A percentile compares a stretch with the other conserved stretches of the same genome.
These are phyloP conservation scores for Balanococcus diminutus DNA, from an alignment of 2,888 invertebrate genomes.

Conservation along the genomic window DNA sequence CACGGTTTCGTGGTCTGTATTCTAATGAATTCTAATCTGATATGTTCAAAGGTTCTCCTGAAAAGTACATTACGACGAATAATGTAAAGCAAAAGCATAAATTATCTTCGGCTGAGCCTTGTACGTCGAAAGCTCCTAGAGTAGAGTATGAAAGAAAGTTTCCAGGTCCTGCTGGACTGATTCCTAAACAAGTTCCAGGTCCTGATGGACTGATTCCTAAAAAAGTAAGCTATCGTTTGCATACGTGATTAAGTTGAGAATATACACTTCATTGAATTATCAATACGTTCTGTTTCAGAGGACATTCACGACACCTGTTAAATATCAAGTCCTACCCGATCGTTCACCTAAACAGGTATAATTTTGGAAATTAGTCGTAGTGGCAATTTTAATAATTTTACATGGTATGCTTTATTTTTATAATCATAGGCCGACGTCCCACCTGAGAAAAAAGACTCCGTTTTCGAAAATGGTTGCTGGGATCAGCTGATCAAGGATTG, in stretches of 20 bases:
- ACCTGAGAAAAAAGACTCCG: not conserved
- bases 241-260: not conserved
- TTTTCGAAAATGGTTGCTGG: slow-evolving; percentile 56
- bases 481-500: slow-evolving; percentile 33
- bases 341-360: not conserved
- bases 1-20: not conserved
- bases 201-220: slow-evolving; percentile 64
- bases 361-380: not conserved
- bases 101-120: not conserved
- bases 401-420: not conserved
- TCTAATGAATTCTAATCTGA: too few species aligned
- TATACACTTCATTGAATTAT: not conserved
- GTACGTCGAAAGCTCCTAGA: not conserved
- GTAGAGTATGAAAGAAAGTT: slow-evolving; percentile 61
- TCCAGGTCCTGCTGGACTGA: slow-evolving; percentile 64
- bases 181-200: slow-evolving; percentile 63
- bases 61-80: not conserved
- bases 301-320: not conserved
- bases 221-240: slow-evolving; percentile 56
- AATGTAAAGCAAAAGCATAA: slow-evolving; percentile 40
- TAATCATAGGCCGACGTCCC: not conserved
- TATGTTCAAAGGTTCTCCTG: not conserved
- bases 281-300: not conserved
- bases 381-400: not conserved
- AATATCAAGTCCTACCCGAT: not conserved